Evolutionary conservation across 2,888 invertebrate genomes (phyloP), one percentile per base, ranked within the genome.

Genomic region (Macropis europaea): DNA sequence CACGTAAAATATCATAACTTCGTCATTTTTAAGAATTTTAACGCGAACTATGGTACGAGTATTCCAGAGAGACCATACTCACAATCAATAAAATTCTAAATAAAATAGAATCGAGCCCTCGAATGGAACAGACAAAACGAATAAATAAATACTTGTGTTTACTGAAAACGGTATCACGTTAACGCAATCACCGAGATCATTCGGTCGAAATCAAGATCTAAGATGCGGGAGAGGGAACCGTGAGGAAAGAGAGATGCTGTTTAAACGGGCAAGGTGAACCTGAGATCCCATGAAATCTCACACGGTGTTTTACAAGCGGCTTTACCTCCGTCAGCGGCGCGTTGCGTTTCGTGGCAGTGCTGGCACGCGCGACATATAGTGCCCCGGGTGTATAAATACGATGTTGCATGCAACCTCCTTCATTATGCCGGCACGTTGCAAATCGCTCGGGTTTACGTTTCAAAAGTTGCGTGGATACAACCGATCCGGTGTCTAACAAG

Each of bases 301-400:
- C 68, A 81, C 82, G 82, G 47, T 76, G 83, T 82, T 81, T 81
- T 71, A 78, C 81, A 81, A 64, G 81, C 73, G 68, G 69, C 67
- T 67, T n/a, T 73, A 69, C 73, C 77, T 78, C 77, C 79, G 76
- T 79, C 76, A 76, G 64, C 76, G 61, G 64, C 19, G 70, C 75
- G 57, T 72, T 78, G 72, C 81, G 38, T 79, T 81, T 78, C 79
- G 73, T 81, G 79, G 57, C 78, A 79, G 68, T 63, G 72, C 67
- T 62, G 81, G 82, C 81, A 81, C 81, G 81, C 82, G 81, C 81
- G 79, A 78, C 78, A 71, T 76, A 76, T 61, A 76, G 78, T 56
- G 82, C 76, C 79, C 76, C 43, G 69, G 79, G 76, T 81, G 77
- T 67, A 81, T 81, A 83, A 82, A 81, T 82, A 81, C 83, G 75